Base-by-base conservation (phyloP, 2,797 vertebrate species). In the Hypotaenidia philippensis region DNA sequence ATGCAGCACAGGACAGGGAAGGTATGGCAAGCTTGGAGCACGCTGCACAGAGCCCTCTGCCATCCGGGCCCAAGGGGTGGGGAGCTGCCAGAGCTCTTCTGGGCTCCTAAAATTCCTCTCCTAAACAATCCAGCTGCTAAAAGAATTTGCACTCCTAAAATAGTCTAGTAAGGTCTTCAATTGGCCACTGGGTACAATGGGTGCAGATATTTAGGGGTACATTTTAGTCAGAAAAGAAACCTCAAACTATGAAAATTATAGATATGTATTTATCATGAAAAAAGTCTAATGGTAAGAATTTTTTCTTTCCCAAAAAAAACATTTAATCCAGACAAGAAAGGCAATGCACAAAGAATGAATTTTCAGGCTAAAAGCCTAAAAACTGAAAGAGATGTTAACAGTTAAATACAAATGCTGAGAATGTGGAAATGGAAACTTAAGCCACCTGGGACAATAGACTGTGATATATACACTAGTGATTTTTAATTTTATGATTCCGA, bases 1-100 rank as follows among this genome's bases (percentile, higher is more conserved):
- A 50, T 3, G 4, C 55, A 19, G 27, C 23, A 19, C 72, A 47
- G 45, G 53, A 52, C 25, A 47, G 45, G 29, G 0, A 0, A 68
- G 45, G 19, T 25, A 32, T 5, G 22, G 59, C 50, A 66, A 34
- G 16, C n/a, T 22, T 8, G 0, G 0, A 65, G 22, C 19, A 14
- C 16, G 26, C 53, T 77, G 52, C 64, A 34, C 41, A 71, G 36
- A 86, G 41, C n/a, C 25, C 45, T 41, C 56, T 80, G 2, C 47
- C 4, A 2, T 20, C 31, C 8, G 10, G 32, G 59, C 16, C 20
- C 5, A 3, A 77, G 55, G 26, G 27, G 59, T 2, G 4, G 47
- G 31, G 52, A 63, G 25, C 47, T 52, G 47, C 19, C 25, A 11
- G 31, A 19, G 47, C 31, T 50, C 57, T 63, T 40, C 74, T 2